phyloP scores from a whole-genome alignment of 2,113 vertebrate genomes.

The Ophiodon elongatus region DNA sequence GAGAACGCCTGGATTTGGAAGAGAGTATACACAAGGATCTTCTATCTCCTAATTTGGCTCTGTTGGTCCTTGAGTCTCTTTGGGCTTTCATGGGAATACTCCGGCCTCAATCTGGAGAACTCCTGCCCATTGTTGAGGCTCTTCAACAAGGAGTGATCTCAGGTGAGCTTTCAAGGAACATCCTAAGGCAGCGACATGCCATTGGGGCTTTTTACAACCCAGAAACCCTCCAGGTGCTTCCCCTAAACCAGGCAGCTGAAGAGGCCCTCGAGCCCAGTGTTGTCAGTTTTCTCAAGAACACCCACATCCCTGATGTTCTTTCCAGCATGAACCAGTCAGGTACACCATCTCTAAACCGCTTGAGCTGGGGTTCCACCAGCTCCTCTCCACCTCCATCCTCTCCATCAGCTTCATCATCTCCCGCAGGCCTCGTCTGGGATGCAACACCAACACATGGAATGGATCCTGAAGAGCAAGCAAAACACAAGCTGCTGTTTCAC shows the following conservation, averaged over 20 bases:
- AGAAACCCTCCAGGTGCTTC: conserved; percentile 85
- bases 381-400: conserved; percentile 72
- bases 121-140: conserved; percentile 86
- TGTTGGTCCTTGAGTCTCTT: conserved; percentile 91
- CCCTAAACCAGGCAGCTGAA: conserved; percentile 84
- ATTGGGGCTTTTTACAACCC: conserved; percentile 88
- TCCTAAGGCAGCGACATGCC: conserved; percentile 85
- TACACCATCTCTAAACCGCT: conserved; percentile 70
- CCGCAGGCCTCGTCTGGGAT: conserved; percentile 45
- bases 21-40: conserved; percentile 87
- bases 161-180: conserved; percentile 83
- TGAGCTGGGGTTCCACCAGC: conserved; percentile 70
- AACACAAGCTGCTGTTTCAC: conserved; percentile 84
- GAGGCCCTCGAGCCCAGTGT: conserved; percentile 82
- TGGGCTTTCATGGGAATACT: conserved; percentile 89
- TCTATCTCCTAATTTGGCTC: conserved; percentile 85
- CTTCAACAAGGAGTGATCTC: conserved; percentile 90
- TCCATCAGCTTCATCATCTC: conserved; percentile 47
- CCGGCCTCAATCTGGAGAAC: conserved; percentile 92
- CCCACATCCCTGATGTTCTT: conserved; percentile 87
- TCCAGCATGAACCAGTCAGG: conserved; percentile 78
- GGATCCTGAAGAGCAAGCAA: conserved; percentile 60
- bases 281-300: conserved; percentile 80
- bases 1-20: conserved; percentile 87
- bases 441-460: conserved; percentile 48